Evolutionary conservation across 2,797 vertebrate genomes (phyloP).

Genomic region (Phataginus tricuspis): DNA sequence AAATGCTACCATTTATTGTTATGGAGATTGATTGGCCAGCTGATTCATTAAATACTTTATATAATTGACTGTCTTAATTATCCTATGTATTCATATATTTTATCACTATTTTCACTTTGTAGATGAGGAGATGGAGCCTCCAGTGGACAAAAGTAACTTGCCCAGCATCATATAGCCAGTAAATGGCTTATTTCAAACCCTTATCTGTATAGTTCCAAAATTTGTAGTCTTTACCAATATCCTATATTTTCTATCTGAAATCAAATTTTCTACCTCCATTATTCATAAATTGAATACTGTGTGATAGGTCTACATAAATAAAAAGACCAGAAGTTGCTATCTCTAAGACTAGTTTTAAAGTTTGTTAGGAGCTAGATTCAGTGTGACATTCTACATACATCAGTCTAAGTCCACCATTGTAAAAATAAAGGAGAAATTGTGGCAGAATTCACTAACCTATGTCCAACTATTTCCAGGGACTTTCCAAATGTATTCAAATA

Average conservation of each 20-base stretch:
- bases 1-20: background rate
- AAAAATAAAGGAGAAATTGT: background rate
- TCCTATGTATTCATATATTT: background rate
- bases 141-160: background rate
- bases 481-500: background rate
- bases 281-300: background rate
- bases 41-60: background rate
- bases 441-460: background rate
- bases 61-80: background rate
- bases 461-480: background rate
- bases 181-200: background rate
- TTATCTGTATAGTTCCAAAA: background rate
- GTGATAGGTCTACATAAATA: background rate
- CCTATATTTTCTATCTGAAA: background rate
- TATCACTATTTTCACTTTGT: background rate
- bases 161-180: rapidly evolving
- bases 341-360: background rate
- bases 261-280: background rate
- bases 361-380: background rate
- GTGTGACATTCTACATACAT: background rate
- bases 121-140: background rate
- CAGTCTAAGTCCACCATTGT: background rate
- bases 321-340: background rate
- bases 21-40: background rate
- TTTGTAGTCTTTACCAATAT: background rate